Evolutionary conservation across 2,113 vertebrate genomes (phyloP), one percentile per base, ranked within the genome.

Genomic region (Octodon degus): DNA sequence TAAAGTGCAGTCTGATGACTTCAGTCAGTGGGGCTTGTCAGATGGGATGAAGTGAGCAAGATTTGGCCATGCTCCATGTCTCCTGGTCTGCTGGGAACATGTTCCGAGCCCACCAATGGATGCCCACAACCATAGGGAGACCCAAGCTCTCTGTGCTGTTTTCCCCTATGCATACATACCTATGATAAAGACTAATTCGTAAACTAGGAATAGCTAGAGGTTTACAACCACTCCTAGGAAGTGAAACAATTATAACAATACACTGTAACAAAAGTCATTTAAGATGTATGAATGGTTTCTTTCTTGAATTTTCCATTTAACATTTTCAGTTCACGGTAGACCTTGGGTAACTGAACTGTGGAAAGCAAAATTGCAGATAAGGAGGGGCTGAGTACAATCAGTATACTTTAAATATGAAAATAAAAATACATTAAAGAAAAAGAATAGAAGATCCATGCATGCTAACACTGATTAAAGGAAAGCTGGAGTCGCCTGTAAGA

Each of bases 321-420:
- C 63, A 77, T 87, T 86, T 43, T 43, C 91, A 68, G 30, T 43
- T 60, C 16, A 34, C 25, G n/a, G 72, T 80, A 80, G 47, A 68
- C 60, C 70, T 65, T 19, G 7, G 60, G 11, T 40, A 72, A 50
- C 80, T 65, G 68, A 86, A 40, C 62, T 32, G 25, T 65, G 27
- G 37, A 58, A 80, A 68, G 20, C 5, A 34, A 68, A 86, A 47
- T 5, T 68, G 34, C 27, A 58, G 76, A 65, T 68, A 68, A 58
- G 47, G 65, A 68, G 55, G 27, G 20, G 19, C 63, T 79, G 19
- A 68, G 27, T 30, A 22, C n/a, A 74, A 82, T 53, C 81, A 68
- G 12, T 20, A 77, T 32, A 53, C 9, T 92, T 92, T 65, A 97
- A 81, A 76, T 96, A 40, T 80, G 84, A 94, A 87, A 86, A 65